A percentile compares a stretch with the other conserved stretches of the same genome.
Evolutionary conservation across 2,888 invertebrate species (phyloP).

Genomic region (Plebejus argus): DNA sequence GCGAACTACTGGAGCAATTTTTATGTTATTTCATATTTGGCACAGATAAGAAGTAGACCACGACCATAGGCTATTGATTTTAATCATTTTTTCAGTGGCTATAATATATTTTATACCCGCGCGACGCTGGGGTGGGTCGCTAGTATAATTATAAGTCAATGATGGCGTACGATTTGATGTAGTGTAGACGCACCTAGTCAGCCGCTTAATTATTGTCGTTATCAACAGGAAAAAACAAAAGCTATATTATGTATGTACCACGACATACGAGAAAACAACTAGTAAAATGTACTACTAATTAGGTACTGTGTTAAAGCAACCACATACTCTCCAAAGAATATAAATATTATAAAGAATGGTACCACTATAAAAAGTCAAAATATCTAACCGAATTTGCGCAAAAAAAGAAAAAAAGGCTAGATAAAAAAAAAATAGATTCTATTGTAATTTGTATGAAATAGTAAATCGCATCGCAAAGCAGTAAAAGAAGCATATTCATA

Average conservation of each 20-base stretch:
- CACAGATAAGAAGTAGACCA: too few species aligned
- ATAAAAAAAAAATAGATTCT: not conserved
- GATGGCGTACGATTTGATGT: not conserved
- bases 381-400: not conserved
- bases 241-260: not conserved
- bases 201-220: not conserved
- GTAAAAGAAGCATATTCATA: conserved; percentile 38
- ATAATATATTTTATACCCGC: too few species aligned
- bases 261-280: too few species aligned
- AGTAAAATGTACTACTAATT: too few species aligned
- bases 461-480: not conserved
- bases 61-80: too few species aligned
- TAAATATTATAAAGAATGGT: not conserved
- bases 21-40: too few species aligned
- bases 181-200: not conserved
- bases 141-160: too few species aligned
- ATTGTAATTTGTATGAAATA: conserved; percentile 3
- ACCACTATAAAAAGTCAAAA: not conserved
- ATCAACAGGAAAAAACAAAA: not conserved
- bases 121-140: too few species aligned
- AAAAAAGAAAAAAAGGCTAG: not conserved
- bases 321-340: too few species aligned
- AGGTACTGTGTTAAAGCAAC: too few species aligned
- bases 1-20: too few species aligned
- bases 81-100: too few species aligned